A percentile compares a stretch with the other conserved stretches of the same genome.
Evolutionary conservation across 2,888 invertebrate species (phyloP).

Genomic region (Plagiodera versicolora): DNA sequence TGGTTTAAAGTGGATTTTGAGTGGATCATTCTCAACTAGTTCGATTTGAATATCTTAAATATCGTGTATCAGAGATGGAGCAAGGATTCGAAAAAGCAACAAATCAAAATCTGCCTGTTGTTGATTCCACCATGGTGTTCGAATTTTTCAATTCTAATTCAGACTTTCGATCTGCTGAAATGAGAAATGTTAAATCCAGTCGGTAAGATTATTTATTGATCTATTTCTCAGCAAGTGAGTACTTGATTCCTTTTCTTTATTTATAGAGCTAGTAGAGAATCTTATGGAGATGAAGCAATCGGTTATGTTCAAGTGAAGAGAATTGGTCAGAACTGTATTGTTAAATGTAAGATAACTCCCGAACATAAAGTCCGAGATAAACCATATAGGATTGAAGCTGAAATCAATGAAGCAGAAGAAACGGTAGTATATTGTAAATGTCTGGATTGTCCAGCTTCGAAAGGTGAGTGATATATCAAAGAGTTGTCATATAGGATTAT

Average conservation of each 20-base stretch:
- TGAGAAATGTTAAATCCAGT: background rate
- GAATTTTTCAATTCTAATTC: background rate
- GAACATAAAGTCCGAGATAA: background rate
- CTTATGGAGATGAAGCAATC: background rate
- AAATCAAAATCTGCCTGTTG: background rate
- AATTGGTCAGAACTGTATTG: background rate
- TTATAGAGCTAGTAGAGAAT: background rate
- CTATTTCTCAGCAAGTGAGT: no score
- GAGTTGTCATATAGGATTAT: background rate
- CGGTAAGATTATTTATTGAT: background rate
- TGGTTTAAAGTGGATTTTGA: no score
- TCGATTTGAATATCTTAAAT: no score
- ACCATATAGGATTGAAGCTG: background rate
- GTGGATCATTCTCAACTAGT: no score
- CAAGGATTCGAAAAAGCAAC: background rate
- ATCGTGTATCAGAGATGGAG: background rate
- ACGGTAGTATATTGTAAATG: background rate
- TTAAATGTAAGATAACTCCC: background rate
- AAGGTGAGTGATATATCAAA: background rate
- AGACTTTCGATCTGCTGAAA: slow-evolving; percentile 1
- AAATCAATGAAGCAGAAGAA: slow-evolving; percentile 2
- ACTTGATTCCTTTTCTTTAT: background rate
- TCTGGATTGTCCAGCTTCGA: background rate
- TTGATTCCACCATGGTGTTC: background rate
- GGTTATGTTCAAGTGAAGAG: slow-evolving; percentile 1